phyloP scores from a whole-genome alignment of 2,113 vertebrate species.

The Vulpes vulpes region DNA sequence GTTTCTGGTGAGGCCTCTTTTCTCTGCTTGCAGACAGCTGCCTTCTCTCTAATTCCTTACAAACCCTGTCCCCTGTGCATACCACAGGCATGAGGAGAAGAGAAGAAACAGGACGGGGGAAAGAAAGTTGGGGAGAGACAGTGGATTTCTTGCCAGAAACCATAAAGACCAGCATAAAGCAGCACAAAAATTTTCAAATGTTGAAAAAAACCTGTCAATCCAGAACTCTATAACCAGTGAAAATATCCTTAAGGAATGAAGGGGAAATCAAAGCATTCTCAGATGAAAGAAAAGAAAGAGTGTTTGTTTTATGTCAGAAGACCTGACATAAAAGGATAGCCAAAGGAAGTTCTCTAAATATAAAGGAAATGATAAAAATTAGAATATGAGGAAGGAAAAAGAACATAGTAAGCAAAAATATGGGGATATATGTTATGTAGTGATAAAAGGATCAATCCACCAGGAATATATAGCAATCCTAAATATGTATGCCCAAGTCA shows the following conservation, averaged over 20 bases:
- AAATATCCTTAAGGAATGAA: neutral
- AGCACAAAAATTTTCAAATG: neutral
- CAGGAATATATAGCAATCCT: neutral
- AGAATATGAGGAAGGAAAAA: neutral
- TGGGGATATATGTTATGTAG: no score
- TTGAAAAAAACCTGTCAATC: neutral
- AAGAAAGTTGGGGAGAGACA: neutral
- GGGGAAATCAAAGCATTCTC: neutral
- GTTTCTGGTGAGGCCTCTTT: neutral
- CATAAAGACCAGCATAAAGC: neutral
- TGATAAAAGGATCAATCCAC: neutral
- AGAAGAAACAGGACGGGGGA: no score
- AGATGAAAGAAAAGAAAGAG: neutral
- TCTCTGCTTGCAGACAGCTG: neutral
- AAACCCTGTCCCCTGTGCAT: neutral
- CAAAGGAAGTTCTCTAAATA: neutral
- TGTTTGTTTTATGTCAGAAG: neutral
- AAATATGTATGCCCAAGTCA: neutral
- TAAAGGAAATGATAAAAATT: neutral
- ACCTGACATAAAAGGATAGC: neutral
- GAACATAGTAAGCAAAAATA: neutral
- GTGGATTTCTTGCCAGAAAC: neutral
- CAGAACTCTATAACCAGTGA: neutral
- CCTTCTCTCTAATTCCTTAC: accelerated
- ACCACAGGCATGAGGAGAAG: neutral